Conservation (phyloP, 2,797 vertebrate genomes). For the Sitta carolinensis region DNA sequence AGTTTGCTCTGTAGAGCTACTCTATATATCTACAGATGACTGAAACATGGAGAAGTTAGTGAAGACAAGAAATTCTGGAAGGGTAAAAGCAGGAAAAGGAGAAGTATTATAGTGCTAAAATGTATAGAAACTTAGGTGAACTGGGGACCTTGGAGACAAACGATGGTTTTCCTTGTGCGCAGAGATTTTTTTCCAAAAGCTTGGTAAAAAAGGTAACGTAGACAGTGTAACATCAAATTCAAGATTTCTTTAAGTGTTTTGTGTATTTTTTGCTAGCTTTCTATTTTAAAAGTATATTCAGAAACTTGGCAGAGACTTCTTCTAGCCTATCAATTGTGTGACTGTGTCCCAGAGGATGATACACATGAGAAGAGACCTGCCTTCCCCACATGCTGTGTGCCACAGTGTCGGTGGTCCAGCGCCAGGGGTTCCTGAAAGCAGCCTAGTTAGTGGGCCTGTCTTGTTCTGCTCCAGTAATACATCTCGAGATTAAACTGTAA, state of each 20-base stretch:
- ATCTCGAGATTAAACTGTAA: background rate
- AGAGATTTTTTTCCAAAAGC: background rate
- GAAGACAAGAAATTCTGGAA: background rate
- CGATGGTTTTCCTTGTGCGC: rapidly evolving
- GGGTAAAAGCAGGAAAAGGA: background rate
- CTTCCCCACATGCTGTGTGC: background rate
- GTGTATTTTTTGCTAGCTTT: background rate
- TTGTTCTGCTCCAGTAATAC: background rate
- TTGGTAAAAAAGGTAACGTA: background rate
- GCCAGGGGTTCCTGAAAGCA: background rate
- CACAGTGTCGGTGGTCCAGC: rapidly evolving
- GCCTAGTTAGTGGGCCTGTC: background rate
- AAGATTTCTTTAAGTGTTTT: background rate
- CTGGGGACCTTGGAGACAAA: background rate
- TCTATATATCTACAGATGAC: background rate
- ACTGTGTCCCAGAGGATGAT: background rate
- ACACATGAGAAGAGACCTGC: background rate
- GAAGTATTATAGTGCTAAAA: background rate
- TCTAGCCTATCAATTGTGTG: background rate
- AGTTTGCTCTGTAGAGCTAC: background rate
- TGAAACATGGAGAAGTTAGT: background rate
- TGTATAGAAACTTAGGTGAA: background rate
- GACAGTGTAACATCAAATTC: background rate
- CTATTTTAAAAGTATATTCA: background rate
- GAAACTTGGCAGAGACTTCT: background rate